Percentiles rank a stretch among this genome's conserved stretches.
Evolutionary conservation across 2,888 invertebrate species (phyloP).

Genomic region (Troglohyphantes excavatus): DNA sequence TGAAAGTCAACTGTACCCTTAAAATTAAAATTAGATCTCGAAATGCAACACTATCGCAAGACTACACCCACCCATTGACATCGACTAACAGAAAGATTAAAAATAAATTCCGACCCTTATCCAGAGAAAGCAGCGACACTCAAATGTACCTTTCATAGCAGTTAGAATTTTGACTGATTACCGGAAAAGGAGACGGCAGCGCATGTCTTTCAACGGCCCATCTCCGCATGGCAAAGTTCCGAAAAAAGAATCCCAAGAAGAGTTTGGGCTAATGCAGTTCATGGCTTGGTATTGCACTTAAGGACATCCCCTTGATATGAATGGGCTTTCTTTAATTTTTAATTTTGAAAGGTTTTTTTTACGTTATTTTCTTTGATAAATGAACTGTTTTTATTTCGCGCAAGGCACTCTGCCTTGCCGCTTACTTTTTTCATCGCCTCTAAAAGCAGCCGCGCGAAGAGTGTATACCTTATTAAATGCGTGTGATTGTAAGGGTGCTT

Average conservation of each 20-base stretch:
- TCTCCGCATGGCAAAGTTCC: background rate
- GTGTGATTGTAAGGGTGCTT: no score
- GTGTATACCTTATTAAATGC: no score
- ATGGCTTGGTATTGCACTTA: background rate
- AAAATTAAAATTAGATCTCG: no score
- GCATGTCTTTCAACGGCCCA: background rate
- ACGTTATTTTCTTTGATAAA: constrained; percentile 3
- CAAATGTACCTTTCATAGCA: constrained; percentile 14
- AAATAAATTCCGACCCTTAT: background rate
- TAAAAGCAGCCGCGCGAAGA: no score
- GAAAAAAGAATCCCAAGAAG: background rate
- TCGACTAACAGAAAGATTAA: background rate
- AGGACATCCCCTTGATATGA: background rate
- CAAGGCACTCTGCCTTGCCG: background rate
- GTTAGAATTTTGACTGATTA: constrained; percentile 19
- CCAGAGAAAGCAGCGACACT: background rate
- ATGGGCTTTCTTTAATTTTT: no score
- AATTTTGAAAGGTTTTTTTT: constrained; percentile 7
- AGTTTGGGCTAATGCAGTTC: background rate
- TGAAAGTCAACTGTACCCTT: no score
- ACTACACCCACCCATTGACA: background rate
- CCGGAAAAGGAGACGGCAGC: constrained; percentile 1
- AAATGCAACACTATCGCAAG: no score
- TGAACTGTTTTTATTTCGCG: background rate
- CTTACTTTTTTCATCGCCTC: no score